These are phyloP conservation scores for Aegithalos caudatus DNA, from an alignment of 2,113 vertebrate species.

Conservation along the genomic window DNA sequence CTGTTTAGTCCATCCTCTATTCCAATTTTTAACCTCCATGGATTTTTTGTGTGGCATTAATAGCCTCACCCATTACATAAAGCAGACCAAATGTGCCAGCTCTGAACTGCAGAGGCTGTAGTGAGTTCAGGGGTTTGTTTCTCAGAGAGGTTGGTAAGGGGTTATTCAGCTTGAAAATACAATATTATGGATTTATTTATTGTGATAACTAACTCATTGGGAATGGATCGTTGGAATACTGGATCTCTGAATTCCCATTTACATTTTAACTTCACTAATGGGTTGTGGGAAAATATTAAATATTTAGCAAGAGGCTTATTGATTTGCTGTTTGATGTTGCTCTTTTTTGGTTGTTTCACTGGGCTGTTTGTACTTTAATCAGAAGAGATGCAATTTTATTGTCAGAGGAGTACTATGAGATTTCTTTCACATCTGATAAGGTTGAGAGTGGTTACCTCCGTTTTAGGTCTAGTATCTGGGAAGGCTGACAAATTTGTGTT, in stretches of 20 bases:
- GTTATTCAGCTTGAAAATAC: background rate
- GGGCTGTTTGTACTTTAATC: background rate
- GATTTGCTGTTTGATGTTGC: background rate
- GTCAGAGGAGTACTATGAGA: background rate
- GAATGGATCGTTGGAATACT: background rate
- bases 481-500: conserved; percentile 39
- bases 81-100: background rate
- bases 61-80: background rate
- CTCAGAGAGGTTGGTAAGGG: background rate
- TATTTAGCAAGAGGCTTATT: background rate
- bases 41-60: background rate
- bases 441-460: background rate
- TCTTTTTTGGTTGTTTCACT: background rate
- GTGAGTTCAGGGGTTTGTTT: background rate
- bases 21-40: background rate
- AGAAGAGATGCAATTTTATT: background rate
- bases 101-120: background rate
- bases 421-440: conserved; percentile 6
- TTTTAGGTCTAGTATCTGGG: conserved; percentile 5
- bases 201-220: background rate
- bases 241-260: background rate
- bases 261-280: background rate
- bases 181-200: background rate
- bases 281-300: background rate
- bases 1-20: background rate